These are phyloP conservation scores for Menura novaehollandiae DNA, from an alignment of 2,113 vertebrate genomes.

Conservation along the genomic window DNA sequence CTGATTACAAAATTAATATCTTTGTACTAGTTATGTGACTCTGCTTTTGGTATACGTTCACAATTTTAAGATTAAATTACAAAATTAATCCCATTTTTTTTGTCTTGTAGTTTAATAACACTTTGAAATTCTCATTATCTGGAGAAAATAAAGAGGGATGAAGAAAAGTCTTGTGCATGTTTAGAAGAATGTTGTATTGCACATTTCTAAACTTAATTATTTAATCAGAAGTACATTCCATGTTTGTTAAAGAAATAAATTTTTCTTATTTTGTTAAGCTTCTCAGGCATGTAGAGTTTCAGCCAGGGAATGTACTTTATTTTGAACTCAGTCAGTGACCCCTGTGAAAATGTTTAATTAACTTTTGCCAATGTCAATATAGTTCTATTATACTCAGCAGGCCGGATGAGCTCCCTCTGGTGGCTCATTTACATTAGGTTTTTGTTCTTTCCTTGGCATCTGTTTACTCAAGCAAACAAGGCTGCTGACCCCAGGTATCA, in stretches of 20 bases:
- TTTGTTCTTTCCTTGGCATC: neutral
- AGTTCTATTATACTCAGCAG: neutral
- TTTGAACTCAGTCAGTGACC: neutral
- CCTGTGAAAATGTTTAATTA: constrained; percentile 39
- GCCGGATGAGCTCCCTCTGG: constrained; percentile 16
- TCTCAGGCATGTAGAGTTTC: neutral
- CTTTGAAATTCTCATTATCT: neutral
- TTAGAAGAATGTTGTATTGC: neutral
- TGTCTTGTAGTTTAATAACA: neutral
- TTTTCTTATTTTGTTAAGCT: neutral
- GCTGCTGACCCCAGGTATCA: neutral
- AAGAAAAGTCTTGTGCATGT: neutral
- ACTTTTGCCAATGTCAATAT: neutral
- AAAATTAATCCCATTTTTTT: neutral
- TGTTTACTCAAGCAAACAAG: neutral
- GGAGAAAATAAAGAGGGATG: neutral
- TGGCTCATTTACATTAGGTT: neutral
- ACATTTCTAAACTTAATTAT: neutral
- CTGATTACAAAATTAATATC: neutral
- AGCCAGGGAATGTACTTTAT: neutral
- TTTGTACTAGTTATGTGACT: neutral
- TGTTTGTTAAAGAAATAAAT: neutral
- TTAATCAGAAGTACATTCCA: neutral
- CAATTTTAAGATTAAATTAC: neutral
- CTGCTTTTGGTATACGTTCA: neutral